These are phyloP conservation scores for Eudemis profundana DNA, from an alignment of 2,888 invertebrate genomes.

Conservation along the genomic window DNA sequence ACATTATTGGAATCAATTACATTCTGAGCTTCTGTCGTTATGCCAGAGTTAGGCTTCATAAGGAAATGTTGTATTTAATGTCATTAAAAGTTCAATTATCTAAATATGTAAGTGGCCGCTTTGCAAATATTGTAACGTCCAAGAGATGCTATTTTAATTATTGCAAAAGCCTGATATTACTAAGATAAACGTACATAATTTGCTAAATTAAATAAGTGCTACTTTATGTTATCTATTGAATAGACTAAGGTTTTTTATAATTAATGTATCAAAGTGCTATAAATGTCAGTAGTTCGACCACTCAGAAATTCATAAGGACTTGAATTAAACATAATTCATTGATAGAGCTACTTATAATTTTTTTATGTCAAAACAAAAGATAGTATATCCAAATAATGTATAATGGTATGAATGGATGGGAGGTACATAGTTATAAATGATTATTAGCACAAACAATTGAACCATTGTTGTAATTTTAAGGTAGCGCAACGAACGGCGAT, in stretches of 20 bases:
- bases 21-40: conserved; percentile 35
- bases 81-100: conserved; percentile 4
- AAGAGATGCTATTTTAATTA: neutral
- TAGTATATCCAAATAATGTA: conserved; percentile 26
- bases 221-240: conserved; percentile 16
- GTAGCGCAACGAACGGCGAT: conserved; percentile 13
- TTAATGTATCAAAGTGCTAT: conserved; percentile 11
- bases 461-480: conserved; percentile 32
- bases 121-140: neutral
- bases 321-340: conserved; percentile 30
- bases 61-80: conserved; percentile 18
- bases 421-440: conserved; percentile 13
- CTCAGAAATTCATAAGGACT: conserved; percentile 28
- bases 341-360: conserved; percentile 39
- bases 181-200: neutral
- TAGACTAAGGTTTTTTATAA: conserved; percentile 28
- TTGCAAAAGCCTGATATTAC: neutral
- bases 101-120: neutral
- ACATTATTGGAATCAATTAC: conserved; percentile 46
- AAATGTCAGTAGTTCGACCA: conserved; percentile 36
- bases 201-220: neutral
- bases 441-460: conserved; percentile 26
- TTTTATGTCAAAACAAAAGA: conserved; percentile 36
- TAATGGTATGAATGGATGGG: conserved; percentile 20
- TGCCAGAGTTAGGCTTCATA: conserved; percentile 25